Base-by-base conservation (phyloP, 1,140 invertebrate species). In the Bilobella aurantiaca region DNA sequence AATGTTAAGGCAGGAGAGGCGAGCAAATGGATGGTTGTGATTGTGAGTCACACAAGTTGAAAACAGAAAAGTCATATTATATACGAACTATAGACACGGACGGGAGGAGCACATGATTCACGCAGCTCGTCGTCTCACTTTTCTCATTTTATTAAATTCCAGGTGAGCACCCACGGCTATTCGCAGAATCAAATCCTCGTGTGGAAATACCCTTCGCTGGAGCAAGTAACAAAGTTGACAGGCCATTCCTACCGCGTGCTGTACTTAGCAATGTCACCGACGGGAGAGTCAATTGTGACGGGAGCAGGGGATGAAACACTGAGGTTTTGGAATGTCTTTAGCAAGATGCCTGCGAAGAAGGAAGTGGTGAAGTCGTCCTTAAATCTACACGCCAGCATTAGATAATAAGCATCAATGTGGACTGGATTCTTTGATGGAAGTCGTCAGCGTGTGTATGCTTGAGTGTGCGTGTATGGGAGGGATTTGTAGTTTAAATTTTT, bases 181-280 rank as follows among this genome's bases (percentile, higher is more conserved):
- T 98, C 96, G 28, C 96, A 98, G 77, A 99, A 99, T 79, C 96
- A 99, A 80, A 98, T 99, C 62, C 79, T 98, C 14, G 93, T 99
- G 0, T 99, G 97, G 97, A 98, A 99, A 75, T 99, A 99, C 80
- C 97, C 97, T 0, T 93, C 91, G 67, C 80, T 99, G 57, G 93
- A 90, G 81, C 90, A 94, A 80, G 95, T 99, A 56, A 96, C 96
- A 27, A 98, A 99, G 81, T 80, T 99, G 57, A 98, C 94, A 1
- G 97, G 97, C 1, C 97, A 99, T 78, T 94, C 94, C 27, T 97
- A 94, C 77, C 82, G 97, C 69, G 97, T 99, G 3, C 81, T 99
- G 0, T 99, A 99, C 78, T 78, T 99, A 71, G 96, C 96, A 0
- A 87, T 99, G 82, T 98, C 95, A 32, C 97, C 97, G 0, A 96